Percentiles rank a stretch among this genome's conserved stretches.
These are phyloP conservation scores for Stichopus chloronotus DNA, from an alignment of 35 echinoderm and acorn worm species.

Conservation along the genomic window DNA sequence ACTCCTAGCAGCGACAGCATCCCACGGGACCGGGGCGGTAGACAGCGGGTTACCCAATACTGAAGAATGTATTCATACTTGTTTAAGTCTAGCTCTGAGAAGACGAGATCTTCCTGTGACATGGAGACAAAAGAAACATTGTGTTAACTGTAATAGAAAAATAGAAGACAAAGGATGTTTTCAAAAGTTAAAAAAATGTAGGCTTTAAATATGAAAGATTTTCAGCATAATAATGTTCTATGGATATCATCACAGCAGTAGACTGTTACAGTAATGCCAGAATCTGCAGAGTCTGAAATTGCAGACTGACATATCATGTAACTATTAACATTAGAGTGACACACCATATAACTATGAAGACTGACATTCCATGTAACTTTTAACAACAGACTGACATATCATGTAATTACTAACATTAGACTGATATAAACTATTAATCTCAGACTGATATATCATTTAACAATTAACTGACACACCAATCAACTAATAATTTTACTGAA, in stretches of 20 bases:
- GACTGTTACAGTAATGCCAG: too few species aligned
- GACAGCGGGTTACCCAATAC: slow-evolving; percentile 74
- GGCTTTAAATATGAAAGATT: too few species aligned
- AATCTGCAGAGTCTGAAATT: too few species aligned
- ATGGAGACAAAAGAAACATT: not conserved
- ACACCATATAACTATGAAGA: too few species aligned
- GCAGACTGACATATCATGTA: too few species aligned
- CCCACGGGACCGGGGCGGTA: slow-evolving; percentile 72
- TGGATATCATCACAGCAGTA: too few species aligned
- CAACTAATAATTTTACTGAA: not conserved
- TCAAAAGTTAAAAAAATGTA: too few species aligned
- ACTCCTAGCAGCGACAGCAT: slow-evolving; percentile 73
- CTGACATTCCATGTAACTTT: too few species aligned
- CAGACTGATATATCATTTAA: not conserved
- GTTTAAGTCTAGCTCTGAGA: slow-evolving; percentile 63
- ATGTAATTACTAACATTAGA: not conserved
- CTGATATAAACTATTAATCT: not conserved
- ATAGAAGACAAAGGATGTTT: not conserved
- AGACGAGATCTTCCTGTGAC: slow-evolving; percentile 70
- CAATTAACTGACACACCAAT: not conserved
- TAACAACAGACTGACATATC: too few species aligned
- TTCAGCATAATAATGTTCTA: too few species aligned
- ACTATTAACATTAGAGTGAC: too few species aligned
- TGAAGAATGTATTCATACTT: slow-evolving; percentile 70
- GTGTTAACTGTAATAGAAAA: not conserved